phyloP scores from a whole-genome alignment of 2,888 invertebrate species.

The Ochropleura plecta region DNA sequence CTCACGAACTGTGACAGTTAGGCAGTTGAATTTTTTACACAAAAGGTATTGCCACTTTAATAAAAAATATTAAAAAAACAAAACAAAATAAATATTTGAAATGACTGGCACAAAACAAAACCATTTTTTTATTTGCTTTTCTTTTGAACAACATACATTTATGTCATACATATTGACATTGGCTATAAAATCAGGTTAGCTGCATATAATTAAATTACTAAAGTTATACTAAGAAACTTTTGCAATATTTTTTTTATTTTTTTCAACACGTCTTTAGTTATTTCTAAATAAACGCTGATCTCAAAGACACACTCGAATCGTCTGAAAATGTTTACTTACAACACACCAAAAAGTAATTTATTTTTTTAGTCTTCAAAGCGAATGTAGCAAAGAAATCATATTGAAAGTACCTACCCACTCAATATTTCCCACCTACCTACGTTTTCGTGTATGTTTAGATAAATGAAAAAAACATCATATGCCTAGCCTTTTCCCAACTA shows the following conservation, averaged over 20 bases:
- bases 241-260: background rate
- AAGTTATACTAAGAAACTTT: background rate
- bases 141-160: too few species aligned
- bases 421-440: background rate
- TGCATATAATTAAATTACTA: too few species aligned
- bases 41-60: too few species aligned
- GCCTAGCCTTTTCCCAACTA: too few species aligned
- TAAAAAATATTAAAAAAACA: too few species aligned
- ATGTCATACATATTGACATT: too few species aligned
- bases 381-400: constrained; percentile 65
- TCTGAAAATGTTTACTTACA: constrained; percentile 69
- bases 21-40: too few species aligned
- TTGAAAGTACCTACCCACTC: constrained; percentile 43
- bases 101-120: too few species aligned
- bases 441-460: background rate
- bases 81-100: too few species aligned
- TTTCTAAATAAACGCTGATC: constrained; percentile 27
- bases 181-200: too few species aligned
- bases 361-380: constrained; percentile 69
- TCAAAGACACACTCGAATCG: constrained; percentile 52
- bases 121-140: too few species aligned
- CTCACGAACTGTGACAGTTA: too few species aligned
- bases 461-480: background rate
- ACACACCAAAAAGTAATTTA: constrained; percentile 70
- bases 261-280: background rate